These are phyloP conservation scores for Rattus rattus DNA, from an alignment of 2,113 vertebrate genomes.

Conservation along the genomic window DNA sequence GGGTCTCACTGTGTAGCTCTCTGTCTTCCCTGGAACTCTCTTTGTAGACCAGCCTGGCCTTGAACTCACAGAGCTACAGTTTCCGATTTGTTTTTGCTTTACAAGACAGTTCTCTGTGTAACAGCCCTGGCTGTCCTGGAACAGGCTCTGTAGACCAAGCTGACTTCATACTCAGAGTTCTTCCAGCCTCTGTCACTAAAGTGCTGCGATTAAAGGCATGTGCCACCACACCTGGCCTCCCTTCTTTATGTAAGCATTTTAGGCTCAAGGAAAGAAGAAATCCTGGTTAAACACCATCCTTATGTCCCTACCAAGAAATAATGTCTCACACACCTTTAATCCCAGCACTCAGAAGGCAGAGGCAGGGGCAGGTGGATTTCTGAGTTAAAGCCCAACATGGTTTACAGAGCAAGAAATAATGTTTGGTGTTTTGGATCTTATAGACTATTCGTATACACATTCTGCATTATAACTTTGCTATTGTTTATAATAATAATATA, in stretches of 20 bases:
- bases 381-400: no score
- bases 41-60: not conserved
- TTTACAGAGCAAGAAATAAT: not conserved
- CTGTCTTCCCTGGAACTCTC: not conserved
- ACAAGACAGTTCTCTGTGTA: no score
- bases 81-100: not conserved
- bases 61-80: not conserved
- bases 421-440: slow-evolving; percentile 25
- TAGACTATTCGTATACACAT: not conserved
- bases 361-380: no score
- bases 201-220: no score
- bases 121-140: no score
- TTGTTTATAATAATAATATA: not conserved
- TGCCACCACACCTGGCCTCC: no score
- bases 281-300: not conserved
- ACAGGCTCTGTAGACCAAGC: no score
- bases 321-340: not conserved
- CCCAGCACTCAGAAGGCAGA: no score
- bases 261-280: not conserved
- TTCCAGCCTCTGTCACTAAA: no score
- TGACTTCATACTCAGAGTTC: no score
- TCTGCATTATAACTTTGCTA: slow-evolving; percentile 3
- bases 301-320: not conserved
- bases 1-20: not conserved
- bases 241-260: not conserved